Evolutionary conservation across 2,113 vertebrate genomes (phyloP).

Genomic region (Austrofundulus limnaeus): DNA sequence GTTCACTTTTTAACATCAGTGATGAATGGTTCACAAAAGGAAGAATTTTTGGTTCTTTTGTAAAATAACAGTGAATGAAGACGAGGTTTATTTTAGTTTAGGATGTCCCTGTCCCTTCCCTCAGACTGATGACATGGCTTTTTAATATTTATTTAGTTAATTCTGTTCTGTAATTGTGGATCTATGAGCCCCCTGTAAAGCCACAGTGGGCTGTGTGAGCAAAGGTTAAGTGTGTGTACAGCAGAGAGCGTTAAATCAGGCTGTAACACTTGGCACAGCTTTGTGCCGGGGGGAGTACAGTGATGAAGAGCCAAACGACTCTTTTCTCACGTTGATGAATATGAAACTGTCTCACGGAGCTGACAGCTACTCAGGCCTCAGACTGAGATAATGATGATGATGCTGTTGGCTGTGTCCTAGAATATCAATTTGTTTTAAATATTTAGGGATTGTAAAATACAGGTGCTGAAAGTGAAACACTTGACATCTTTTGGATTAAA

Average conservation of each 20-base stretch:
- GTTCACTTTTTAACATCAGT: too few species aligned
- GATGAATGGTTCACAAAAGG: too few species aligned
- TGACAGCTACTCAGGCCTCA: background rate
- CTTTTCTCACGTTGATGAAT: slow-evolving; percentile 5
- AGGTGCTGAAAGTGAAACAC: slow-evolving; percentile 50
- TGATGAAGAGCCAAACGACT: slow-evolving; percentile 13
- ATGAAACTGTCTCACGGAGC: background rate
- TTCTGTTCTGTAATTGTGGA: background rate
- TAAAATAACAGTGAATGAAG: too few species aligned
- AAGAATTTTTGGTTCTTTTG: too few species aligned
- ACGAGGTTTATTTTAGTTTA: background rate
- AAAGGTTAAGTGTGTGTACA: slow-evolving; percentile 30
- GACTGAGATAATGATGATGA: slow-evolving; percentile 14
- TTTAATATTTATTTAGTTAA: background rate
- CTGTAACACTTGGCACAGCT: background rate
- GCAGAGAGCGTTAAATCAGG: slow-evolving; percentile 7
- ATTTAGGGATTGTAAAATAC: slow-evolving; percentile 51
- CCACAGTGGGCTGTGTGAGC: background rate
- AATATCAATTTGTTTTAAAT: slow-evolving; percentile 44
- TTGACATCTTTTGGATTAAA: slow-evolving; percentile 62
- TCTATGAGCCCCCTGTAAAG: background rate
- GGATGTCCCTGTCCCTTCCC: background rate
- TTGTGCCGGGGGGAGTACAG: background rate
- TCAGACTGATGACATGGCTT: background rate
- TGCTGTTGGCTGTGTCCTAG: slow-evolving; percentile 18